Base-by-base conservation (phyloP, 2,797 vertebrate genomes). In the Kryptopterus vitreolus region DNA sequence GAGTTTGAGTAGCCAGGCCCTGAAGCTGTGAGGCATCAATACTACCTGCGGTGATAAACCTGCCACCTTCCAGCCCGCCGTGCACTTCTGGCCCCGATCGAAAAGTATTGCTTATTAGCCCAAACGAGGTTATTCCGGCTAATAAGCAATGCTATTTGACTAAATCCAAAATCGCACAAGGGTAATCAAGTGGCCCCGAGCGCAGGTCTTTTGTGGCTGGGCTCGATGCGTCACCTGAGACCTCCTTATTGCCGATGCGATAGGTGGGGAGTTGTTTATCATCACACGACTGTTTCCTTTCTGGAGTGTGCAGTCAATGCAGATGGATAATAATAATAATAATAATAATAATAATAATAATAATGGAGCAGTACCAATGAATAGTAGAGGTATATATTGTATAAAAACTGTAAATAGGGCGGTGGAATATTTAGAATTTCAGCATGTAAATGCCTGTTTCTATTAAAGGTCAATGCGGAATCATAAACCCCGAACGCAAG, bases 81-180 rank as follows among this genome's bases (percentile, higher is more conserved):
- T n/a, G 12, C 38, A 24, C 15, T 68, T 68, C 12, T 68, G 38
- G 38, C 11, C 9, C 13, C 11, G 13, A 4, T 46, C 22, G 24
- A 35, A 68, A 48, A 50, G 52, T 20, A 66, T 20, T 31, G 52
- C 52, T 76, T 24, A 73, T 73, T 80, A 55, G 20, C 26, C 26
- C 70, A n/a, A 79, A 71, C 61, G 18, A 70, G 26, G 13, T 63
- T 4, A 63, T 35, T 35, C 35, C 35, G 18, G 16, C 16, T 33
- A 33, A 35, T 63, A 35, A 63, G 18, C 31, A 20, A 10, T 63
- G 18, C 29, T 62, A 31, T 62, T 62, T 62, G 29, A 20, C 29
- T 33, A 7, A 3, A 10, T 7, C 16, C 59, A 62, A 62, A 66
- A 24, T 46, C 15, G 24, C 11, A 68, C 38, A 46, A 13, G 43